A percentile compares a stretch with the other conserved stretches of the same genome.
phyloP scores from a whole-genome alignment of 2,113 vertebrate genomes.

The Condylura cristata region DNA sequence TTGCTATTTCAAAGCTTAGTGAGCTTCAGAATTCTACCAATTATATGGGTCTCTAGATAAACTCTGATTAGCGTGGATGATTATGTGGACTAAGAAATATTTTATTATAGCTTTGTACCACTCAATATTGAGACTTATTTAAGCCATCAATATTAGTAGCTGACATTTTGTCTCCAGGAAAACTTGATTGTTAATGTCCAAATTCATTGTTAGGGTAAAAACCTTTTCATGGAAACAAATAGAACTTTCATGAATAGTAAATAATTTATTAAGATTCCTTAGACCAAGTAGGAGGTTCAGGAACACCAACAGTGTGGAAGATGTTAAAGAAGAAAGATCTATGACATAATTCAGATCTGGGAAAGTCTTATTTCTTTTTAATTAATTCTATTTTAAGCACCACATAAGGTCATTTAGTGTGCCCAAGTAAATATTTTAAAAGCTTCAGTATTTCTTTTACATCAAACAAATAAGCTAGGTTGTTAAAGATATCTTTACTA shows the following conservation, averaged over 20 bases:
- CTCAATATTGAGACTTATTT: neutral
- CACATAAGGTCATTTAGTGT: neutral
- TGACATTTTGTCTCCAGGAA: neutral
- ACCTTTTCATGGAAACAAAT: neutral
- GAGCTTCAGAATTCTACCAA: neutral
- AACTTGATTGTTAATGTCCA: neutral
- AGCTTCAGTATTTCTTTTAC: neutral
- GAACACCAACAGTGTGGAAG: neutral
- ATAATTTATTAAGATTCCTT: neutral
- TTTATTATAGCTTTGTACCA: neutral
- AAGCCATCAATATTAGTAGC: neutral
- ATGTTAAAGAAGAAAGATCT: neutral
- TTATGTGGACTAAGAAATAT: neutral
- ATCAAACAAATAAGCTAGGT: neutral
- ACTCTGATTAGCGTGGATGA: neutral
- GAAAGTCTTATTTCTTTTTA: neutral
- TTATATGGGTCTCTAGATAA: neutral
- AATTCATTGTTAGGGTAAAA: neutral
- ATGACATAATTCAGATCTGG: neutral
- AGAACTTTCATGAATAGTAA: neutral
- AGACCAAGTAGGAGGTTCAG: neutral
- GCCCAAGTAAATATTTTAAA: conserved; percentile 39
- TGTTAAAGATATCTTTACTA: neutral
- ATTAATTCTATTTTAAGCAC: conserved; percentile 32
- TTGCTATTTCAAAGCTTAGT: neutral